Evolutionary conservation across 1,140 invertebrate species (phyloP).

Genomic region (Zaprionus capensis): DNA sequence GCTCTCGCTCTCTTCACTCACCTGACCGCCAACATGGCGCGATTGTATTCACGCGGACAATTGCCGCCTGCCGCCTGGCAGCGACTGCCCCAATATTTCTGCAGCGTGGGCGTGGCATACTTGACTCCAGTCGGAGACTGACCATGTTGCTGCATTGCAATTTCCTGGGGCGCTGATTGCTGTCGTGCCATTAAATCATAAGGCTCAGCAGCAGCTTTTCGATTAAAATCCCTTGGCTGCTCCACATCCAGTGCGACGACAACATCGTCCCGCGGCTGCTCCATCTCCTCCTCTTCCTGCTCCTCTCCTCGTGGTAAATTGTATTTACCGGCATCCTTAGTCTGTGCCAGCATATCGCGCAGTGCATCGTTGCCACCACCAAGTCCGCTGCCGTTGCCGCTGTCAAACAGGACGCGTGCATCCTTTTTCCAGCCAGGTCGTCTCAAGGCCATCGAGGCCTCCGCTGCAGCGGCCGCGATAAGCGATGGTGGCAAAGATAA

Average conservation of each 20-base stretch:
- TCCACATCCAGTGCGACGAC: slow-evolving; percentile 25
- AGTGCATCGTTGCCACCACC: slow-evolving; percentile 46
- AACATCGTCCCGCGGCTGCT: neutral
- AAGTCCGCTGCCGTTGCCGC: slow-evolving; percentile 31
- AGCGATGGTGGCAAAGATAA: slow-evolving; percentile 84
- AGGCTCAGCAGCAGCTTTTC: slow-evolving; percentile 55
- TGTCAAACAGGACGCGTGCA: slow-evolving; percentile 78
- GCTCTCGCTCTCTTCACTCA: slow-evolving; percentile 17
- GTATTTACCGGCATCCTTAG: slow-evolving; percentile 36
- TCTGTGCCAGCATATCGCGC: slow-evolving; percentile 56
- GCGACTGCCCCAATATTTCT: slow-evolving; percentile 61
- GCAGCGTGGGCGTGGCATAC: slow-evolving; percentile 58
- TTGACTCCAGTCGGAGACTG: slow-evolving; percentile 23
- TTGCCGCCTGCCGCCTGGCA: slow-evolving; percentile 54
- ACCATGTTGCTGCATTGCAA: slow-evolving; percentile 41
- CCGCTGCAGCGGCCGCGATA: slow-evolving; percentile 75
- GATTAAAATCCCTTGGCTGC: slow-evolving; percentile 72
- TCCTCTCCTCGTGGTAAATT: slow-evolving; percentile 34
- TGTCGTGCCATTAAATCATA: slow-evolving; percentile 71
- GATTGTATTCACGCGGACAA: slow-evolving; percentile 75
- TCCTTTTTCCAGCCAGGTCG: slow-evolving; percentile 69
- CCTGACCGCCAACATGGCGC: slow-evolving; percentile 71
- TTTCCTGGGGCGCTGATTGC: slow-evolving; percentile 78
- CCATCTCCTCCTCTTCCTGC: neutral
- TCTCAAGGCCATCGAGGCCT: slow-evolving; percentile 72